These are phyloP conservation scores for Drosophila chauvacae DNA, from an alignment of 1,140 invertebrate species.

Conservation along the genomic window DNA sequence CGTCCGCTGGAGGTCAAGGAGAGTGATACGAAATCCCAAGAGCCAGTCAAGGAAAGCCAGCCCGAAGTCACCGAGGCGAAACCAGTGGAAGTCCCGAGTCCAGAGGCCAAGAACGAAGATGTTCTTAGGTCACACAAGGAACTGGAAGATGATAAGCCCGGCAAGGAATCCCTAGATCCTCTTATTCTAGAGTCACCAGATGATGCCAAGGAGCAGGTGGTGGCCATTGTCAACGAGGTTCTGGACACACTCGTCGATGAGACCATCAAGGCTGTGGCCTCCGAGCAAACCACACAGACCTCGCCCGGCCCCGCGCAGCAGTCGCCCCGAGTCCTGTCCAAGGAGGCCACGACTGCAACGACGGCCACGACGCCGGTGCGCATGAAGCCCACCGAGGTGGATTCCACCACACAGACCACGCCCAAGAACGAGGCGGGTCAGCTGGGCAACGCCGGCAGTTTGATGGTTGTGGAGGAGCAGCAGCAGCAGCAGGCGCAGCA, in stretches of 20 bases:
- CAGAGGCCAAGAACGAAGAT: neutral
- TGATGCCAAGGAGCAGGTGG: slow-evolving; percentile 49
- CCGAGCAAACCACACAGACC: slow-evolving; percentile 63
- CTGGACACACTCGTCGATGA: slow-evolving; percentile 70
- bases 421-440: slow-evolving; percentile 72
- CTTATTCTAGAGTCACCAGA: neutral
- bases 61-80: neutral
- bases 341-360: slow-evolving; percentile 12
- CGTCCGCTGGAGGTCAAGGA: neutral
- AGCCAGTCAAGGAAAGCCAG: neutral
- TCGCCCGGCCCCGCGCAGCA: slow-evolving; percentile 39
- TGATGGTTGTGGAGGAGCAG: slow-evolving; percentile 35
- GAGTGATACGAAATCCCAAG: neutral
- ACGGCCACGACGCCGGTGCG: slow-evolving; percentile 20
- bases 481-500: neutral
- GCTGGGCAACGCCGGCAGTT: neutral
- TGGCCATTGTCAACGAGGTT: slow-evolving; percentile 72
- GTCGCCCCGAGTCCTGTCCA: slow-evolving; percentile 10
- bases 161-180: neutral
- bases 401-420: slow-evolving; percentile 80
- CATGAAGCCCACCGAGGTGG: slow-evolving; percentile 68
- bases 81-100: neutral
- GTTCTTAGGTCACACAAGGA: neutral
- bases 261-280: slow-evolving; percentile 59
- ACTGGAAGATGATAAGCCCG: neutral